These are phyloP conservation scores for Taphrorychus bicolor DNA, from an alignment of 2,888 invertebrate species.

Conservation along the genomic window DNA sequence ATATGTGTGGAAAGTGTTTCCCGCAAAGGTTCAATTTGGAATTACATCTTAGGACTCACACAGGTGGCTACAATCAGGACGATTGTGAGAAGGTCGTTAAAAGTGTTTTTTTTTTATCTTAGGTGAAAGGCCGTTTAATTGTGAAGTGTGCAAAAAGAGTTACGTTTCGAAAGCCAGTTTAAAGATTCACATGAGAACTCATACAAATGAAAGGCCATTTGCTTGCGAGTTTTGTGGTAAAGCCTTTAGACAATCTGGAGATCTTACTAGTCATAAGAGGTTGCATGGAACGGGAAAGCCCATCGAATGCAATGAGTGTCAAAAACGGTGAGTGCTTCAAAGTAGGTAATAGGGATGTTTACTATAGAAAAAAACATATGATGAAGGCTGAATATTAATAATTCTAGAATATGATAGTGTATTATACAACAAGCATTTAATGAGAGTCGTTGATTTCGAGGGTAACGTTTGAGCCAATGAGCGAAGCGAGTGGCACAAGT, in stretches of 20 bases:
- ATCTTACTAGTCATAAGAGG: slow-evolving; percentile 60
- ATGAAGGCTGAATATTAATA: no score
- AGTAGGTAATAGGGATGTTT: no score
- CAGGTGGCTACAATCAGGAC: no score
- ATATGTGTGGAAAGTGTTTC: slow-evolving; percentile 59
- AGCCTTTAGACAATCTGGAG: slow-evolving; percentile 60
- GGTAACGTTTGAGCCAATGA: no score
- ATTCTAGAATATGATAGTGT: no score
- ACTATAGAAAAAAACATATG: no score
- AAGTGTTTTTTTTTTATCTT: slow-evolving; percentile 33
- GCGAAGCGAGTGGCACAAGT: no score
- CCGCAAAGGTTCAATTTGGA: slow-evolving; percentile 60
- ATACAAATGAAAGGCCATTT: slow-evolving; percentile 61
- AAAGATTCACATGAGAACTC: slow-evolving; percentile 61
- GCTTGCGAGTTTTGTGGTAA: slow-evolving; percentile 61
- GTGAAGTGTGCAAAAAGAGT: slow-evolving; percentile 60
- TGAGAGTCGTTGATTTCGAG: no score
- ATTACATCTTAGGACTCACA: slow-evolving; percentile 59
- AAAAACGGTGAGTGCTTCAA: no score
- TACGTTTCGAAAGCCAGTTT: slow-evolving; percentile 60
- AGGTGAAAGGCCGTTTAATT: slow-evolving; percentile 60
- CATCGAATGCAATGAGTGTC: slow-evolving; percentile 59
- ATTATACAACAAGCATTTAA: no score
- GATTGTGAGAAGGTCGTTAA: no score
- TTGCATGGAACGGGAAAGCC: slow-evolving; percentile 61